Evolutionary conservation across 2,888 invertebrate genomes (phyloP), one percentile per base, ranked within the genome.

Genomic region (Zygothrica quintamaculata): DNA sequence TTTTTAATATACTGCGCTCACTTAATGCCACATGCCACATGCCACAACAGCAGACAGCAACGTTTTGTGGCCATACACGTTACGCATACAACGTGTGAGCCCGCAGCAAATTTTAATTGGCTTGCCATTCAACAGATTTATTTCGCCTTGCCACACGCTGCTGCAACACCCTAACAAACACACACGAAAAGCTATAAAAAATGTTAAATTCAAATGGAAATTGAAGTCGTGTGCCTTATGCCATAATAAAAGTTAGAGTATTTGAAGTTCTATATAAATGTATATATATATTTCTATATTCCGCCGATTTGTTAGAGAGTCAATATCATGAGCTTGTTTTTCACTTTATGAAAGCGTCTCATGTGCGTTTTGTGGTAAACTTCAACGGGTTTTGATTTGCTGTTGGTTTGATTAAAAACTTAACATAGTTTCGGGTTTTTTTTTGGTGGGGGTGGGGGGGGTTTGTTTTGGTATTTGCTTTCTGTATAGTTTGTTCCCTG

Each of bases 351-450:
- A 50, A 39, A 43, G 44, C 15, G 40, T 33, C 34, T 18, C 15
- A 18, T 48, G 39, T 36, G 18, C 36, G 40, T 33, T 11, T n/a
- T 34, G 15, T 44, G 31, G 3, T 5, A 68, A 68, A 65, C 70
- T 74, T 78, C 47, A 52, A 42, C 48, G 53, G 59, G 60, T 66
- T 85, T 72, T 67, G 82, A 81, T 87, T 75, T 75, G 46, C 65
- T 31, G 58, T 56, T 39, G 74, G 65, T 62, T 66, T 77, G 78
- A 80, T 80, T 86, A 74, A 84, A 80, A 86, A 88, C 81, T 88
- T 86, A 68, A 61, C 58, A 85, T 70, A 70, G 69, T 70, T 87
- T 72, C 48, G 40, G 44, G 34, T 77, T 40, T 44, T n/a, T 52
- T n/a, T 37, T 47, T 22, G 16, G n/a, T n/a, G n/a, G n/a, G n/a